A percentile compares a stretch with the other conserved stretches of the same genome.
Evolutionary conservation across 1,140 invertebrate species (phyloP).

Genomic region (Sitobion miscanthi): DNA sequence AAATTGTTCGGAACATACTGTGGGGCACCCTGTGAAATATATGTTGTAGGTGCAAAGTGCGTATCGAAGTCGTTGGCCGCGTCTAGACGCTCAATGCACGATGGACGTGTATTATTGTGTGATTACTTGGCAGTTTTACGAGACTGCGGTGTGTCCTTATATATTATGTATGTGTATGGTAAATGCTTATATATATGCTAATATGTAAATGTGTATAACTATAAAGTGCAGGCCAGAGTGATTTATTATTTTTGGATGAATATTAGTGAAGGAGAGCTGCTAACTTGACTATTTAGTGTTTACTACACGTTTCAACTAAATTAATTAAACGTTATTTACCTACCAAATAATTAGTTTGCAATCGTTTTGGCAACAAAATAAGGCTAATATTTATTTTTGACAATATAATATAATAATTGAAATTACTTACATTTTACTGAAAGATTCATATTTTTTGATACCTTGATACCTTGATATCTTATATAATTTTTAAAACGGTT

Average conservation of each 20-base stretch:
- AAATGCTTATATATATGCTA: neutral
- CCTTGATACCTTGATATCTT: neutral
- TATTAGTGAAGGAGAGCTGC: neutral
- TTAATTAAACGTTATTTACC: neutral
- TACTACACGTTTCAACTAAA: neutral
- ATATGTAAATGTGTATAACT: neutral
- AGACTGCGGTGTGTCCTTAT: slow-evolving; percentile 9
- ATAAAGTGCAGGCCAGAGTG: neutral
- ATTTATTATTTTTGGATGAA: slow-evolving; percentile 45
- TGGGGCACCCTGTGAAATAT: neutral
- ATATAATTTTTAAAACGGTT: neutral
- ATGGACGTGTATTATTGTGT: neutral
- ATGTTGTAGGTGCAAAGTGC: slow-evolving; percentile 51
- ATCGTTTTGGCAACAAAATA: neutral
- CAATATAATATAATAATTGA: neutral
- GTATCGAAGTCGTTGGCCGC: slow-evolving; percentile 48
- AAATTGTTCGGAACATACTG: neutral
- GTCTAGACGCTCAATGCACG: slow-evolving; percentile 48
- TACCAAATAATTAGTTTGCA: neutral
- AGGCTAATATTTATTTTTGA: neutral
- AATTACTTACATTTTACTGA: neutral
- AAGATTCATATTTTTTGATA: neutral
- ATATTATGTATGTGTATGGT: neutral
- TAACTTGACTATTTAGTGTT: neutral
- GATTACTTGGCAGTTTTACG: slow-evolving; percentile 55